Evolutionary conservation across 2,113 vertebrate genomes (phyloP), one percentile per base, ranked within the genome.

Genomic region (Sitta europaea): DNA sequence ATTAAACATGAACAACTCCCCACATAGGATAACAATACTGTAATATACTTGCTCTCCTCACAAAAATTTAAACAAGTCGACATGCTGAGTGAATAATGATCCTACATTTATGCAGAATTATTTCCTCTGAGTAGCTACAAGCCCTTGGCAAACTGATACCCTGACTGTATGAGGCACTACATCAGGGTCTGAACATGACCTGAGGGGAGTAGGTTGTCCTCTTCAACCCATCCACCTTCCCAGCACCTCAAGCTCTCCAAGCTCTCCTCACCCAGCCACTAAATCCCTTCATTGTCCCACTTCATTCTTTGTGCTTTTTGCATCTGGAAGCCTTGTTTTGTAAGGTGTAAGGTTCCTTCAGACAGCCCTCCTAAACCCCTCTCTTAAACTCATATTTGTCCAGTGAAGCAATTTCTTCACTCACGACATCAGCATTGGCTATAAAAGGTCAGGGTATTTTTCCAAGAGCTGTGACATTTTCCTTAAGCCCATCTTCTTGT

Each of bases 1-100:
- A 96, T 96, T 96, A 97, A 93, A 90, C 88, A 74, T 53, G 47
- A 97, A 74, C 78, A 71, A 79, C 67, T 88, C 85, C 86, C 78
- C 15, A 5, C 68, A 68, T 2, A 94, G 63, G 88, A 80, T 92
- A 96, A 88, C 92, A 93, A 94, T 90, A 96, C 81, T 58, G 48
- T 94, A 90, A 93, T 85, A 87, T 70, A 73, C 91, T 75, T 47
- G 35, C 54, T 94, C 57, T 91, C 61, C 84, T 87, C 61, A 67
- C 65, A 82, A 85, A 92, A 87, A 88, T 94, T 94, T 95, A 90
- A 94, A 94, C 80, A 78, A 90, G 66, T 50, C 0, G 10, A 94
- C 70, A 43, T 75, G 73, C 73, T 91, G 90, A 92, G 77, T 92
- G 93, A 96, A 68, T 48, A 94, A 96, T 65, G 89, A 96, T 95